These are phyloP conservation scores for Balearica regulorum DNA, from an alignment of 2,797 vertebrate genomes.

Conservation along the genomic window DNA sequence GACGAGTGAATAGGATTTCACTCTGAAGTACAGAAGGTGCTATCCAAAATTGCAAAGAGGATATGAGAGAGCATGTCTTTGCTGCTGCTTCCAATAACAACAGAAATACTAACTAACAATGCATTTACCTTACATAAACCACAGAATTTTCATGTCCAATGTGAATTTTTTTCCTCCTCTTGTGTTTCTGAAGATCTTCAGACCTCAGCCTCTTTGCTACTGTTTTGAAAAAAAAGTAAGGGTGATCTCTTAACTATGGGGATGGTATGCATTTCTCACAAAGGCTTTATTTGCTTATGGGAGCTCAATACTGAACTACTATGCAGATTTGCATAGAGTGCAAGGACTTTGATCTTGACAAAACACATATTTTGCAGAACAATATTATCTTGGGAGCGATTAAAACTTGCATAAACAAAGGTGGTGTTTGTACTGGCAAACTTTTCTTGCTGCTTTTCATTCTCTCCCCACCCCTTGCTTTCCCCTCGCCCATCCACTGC, in stretches of 20 bases:
- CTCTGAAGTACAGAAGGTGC: neutral
- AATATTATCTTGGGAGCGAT: neutral
- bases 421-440: neutral
- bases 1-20: neutral
- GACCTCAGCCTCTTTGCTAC: neutral
- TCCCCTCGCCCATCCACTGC: neutral
- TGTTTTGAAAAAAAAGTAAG: neutral
- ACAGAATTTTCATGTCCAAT: neutral
- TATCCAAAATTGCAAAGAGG: neutral
- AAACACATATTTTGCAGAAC: neutral
- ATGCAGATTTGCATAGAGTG: neutral
- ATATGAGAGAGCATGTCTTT: neutral
- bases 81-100: neutral
- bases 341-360: conserved; percentile 19
- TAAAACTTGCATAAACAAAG: neutral
- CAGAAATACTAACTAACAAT: neutral
- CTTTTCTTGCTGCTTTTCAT: neutral
- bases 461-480: neutral
- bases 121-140: neutral
- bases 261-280: neutral
- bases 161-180: neutral
- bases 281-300: neutral
- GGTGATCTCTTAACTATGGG: neutral
- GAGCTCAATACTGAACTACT: neutral
- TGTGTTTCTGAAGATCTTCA: neutral